Percentiles rank a stretch among this genome's conserved stretches.
Conservation (phyloP, 2,888 invertebrate species). For the Panopea generosa region DNA sequence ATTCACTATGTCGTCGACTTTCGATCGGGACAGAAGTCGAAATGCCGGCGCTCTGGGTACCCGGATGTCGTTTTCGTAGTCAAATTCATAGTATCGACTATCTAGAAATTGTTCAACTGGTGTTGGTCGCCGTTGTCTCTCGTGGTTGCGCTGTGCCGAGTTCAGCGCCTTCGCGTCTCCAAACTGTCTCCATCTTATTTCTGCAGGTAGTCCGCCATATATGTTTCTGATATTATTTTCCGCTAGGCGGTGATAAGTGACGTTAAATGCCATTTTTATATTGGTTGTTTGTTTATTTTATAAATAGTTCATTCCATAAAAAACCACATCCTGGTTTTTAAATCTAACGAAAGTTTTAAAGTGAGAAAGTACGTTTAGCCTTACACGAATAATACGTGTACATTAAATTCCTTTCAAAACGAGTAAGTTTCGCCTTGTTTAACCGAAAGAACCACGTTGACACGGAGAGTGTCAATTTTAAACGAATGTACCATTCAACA, state of each 20-base stretch:
- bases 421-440: too few species aligned
- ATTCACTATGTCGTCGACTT: slow-evolving; percentile 57
- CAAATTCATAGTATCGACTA: slow-evolving; percentile 48
- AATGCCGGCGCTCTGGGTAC: slow-evolving; percentile 68
- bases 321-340: background rate
- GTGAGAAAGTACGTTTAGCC: too few species aligned
- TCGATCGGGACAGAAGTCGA: slow-evolving; percentile 42
- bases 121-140: slow-evolving; percentile 23
- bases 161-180: slow-evolving; percentile 17
- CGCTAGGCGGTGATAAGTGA: slow-evolving; percentile 50
- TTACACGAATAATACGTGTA: too few species aligned
- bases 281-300: too few species aligned
- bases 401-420: too few species aligned
- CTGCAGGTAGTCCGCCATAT: slow-evolving; percentile 58
- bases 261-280: slow-evolving; percentile 40
- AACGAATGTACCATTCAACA: too few species aligned
- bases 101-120: slow-evolving; percentile 34
- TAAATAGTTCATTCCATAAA: background rate
- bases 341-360: background rate
- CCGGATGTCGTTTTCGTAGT: slow-evolving; percentile 43
- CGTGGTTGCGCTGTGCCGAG: slow-evolving; percentile 36
- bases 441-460: too few species aligned
- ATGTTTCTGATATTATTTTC: slow-evolving; percentile 58
- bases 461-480: too few species aligned
- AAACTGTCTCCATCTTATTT: slow-evolving; percentile 38